These are phyloP conservation scores for Herminia tarsipennalis DNA, from an alignment of 2,888 invertebrate species.

Conservation along the genomic window DNA sequence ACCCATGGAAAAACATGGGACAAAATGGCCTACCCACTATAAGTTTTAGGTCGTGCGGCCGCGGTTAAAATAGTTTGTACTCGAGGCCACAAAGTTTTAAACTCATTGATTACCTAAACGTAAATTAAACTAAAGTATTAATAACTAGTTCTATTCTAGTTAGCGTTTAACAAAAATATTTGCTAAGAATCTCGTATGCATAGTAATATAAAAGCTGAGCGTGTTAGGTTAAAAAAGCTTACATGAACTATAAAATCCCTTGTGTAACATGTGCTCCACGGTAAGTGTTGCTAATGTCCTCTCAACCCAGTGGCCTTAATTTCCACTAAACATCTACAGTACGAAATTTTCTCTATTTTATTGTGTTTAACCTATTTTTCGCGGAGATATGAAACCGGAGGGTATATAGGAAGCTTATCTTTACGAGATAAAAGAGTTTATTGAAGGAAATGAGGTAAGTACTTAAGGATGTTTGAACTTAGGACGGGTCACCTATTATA, in stretches of 20 bases:
- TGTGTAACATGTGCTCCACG: slow-evolving; percentile 27
- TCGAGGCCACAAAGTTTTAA: too few relatives aligned
- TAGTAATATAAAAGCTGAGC: too few relatives aligned
- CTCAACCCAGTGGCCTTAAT: slow-evolving; percentile 44
- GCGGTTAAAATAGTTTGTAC: too few relatives aligned
- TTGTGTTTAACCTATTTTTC: slow-evolving; percentile 13
- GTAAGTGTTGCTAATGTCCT: slow-evolving; percentile 41
- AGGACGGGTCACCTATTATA: too few relatives aligned
- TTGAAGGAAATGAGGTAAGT: neutral
- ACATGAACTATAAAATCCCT: slow-evolving; percentile 18
- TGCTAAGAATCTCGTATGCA: too few relatives aligned
- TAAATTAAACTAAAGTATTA: too few relatives aligned
- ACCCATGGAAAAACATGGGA: too few relatives aligned
- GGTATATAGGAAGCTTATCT: slow-evolving; percentile 5
- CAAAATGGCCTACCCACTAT: too few relatives aligned
- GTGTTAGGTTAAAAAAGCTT: slow-evolving; percentile 15
- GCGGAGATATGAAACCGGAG: neutral
- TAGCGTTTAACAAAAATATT: too few relatives aligned
- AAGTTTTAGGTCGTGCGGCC: too few relatives aligned
- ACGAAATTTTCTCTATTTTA: slow-evolving; percentile 18
- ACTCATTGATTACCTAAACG: too few relatives aligned
- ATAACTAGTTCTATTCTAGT: too few relatives aligned
- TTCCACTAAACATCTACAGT: slow-evolving; percentile 28
- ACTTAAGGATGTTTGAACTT: neutral
- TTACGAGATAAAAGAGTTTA: slow-evolving; percentile 6